Conservation (phyloP, 2,797 vertebrate species). For the Alca torda region DNA sequence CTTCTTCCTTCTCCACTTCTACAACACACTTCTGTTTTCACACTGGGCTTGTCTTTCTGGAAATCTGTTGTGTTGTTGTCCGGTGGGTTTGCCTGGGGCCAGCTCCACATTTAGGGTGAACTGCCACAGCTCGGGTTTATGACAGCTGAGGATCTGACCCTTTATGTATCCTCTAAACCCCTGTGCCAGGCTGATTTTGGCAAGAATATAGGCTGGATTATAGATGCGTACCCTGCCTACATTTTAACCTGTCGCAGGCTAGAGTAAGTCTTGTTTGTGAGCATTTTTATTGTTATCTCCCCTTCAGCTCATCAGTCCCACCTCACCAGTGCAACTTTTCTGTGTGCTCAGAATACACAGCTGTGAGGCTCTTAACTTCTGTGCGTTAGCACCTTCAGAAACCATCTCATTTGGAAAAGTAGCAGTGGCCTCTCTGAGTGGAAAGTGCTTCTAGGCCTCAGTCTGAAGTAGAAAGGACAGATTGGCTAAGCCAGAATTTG, state of each 20-base stretch:
- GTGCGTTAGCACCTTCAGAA: neutral
- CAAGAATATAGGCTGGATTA: neutral
- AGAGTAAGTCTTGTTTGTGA: neutral
- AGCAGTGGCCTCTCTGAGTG: neutral
- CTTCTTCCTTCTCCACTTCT: neutral
- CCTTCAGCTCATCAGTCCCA: neutral
- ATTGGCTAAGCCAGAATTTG: neutral
- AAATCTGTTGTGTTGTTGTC: neutral
- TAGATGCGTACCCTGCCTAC: neutral
- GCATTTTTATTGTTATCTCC: neutral
- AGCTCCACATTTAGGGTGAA: neutral
- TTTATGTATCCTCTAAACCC: neutral
- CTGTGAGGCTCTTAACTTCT: neutral
- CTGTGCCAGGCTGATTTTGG: neutral
- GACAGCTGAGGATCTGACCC: neutral
- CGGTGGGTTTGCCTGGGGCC: neutral
- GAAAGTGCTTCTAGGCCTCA: neutral
- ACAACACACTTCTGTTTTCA: neutral
- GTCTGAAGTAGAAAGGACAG: neutral
- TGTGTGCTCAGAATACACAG: neutral
- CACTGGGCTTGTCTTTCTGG: neutral
- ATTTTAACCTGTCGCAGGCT: neutral
- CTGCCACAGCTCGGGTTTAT: neutral
- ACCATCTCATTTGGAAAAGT: neutral
- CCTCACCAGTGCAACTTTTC: neutral